Evolutionary conservation across 2,888 invertebrate species (phyloP), one percentile per base, ranked within the genome.

Genomic region (Orthosia cruda): DNA sequence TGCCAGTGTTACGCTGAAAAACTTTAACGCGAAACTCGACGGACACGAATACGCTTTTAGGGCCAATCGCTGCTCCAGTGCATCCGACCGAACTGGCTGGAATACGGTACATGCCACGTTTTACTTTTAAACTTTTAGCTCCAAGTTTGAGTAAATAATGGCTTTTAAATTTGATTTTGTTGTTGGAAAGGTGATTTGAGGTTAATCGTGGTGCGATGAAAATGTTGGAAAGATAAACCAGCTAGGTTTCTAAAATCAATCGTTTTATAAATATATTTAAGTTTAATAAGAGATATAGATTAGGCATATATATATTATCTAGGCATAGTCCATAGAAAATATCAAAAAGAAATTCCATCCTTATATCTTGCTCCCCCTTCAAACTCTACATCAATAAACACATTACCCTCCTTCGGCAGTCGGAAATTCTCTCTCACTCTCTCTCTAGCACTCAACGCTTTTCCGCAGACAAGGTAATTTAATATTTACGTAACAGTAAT

Each of bases 1-100:
- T 66, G 87, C 58, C 83, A 77, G 73, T 83, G 80, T 84, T 78
- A 64, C 86, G 20, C 83, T 83, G 84, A 87, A 92, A 93, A 93
- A 94, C 91, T 93, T 94, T 91, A 90, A 89, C 83, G 84, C 88
- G 84, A 88, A 88, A 94, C 95, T 94, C 88, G 92, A 88, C 85
- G 88, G 88, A 94, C 94, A 94, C 88, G 94, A 91, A 92, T 94
- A 93, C 90, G 93, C 95, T 94, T 94, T 95, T 93, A 95, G 91
- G 83, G 87, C 89, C 88, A 87, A 90, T 87, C 84, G 85, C 82
- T 87, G 88, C 88, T 86, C 50, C 81, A 72, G 77, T 87, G 89
- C 87, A 83, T 80, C 75, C 69, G 69, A 58, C 69, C 77, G 70
- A 73, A 87, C 90, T 78, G 90, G 84, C 82, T 49, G 59, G 83